These are phyloP conservation scores for Dasyprocta punctata DNA, from an alignment of 2,113 vertebrate species.

Conservation along the genomic window DNA sequence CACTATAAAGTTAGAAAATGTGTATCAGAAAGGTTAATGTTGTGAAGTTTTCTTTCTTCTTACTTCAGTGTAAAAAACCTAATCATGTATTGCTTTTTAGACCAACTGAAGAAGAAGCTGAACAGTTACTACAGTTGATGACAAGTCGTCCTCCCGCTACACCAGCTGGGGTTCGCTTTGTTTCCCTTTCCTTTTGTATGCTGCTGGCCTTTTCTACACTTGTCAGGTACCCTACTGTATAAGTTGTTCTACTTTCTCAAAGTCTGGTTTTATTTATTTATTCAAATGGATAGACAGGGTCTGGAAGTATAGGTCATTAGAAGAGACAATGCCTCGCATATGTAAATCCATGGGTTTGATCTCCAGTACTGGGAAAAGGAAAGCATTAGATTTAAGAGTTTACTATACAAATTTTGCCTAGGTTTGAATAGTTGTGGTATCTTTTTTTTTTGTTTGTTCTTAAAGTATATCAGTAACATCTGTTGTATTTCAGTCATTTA, in stretches of 20 bases:
- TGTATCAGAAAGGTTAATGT: background rate
- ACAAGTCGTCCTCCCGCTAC: constrained; percentile 97
- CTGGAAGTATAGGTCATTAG: background rate
- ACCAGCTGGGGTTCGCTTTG: constrained; percentile 97
- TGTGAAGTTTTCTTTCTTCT: background rate
- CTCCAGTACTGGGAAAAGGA: background rate
- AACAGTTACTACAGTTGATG: constrained; percentile 97
- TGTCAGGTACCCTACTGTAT: constrained; percentile 90
- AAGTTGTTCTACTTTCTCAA: background rate
- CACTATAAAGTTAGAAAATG: constrained; percentile 7
- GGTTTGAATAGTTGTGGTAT: background rate
- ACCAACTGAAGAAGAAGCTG: constrained; percentile 97
- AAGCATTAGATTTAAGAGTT: background rate
- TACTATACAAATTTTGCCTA: background rate
- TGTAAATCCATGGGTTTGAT: background rate
- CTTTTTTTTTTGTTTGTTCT: background rate
- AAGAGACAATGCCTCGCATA: background rate
- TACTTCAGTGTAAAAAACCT: background rate
- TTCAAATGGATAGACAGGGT: background rate
- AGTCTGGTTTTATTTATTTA: background rate
- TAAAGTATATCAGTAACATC: background rate
- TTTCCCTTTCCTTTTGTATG: constrained; percentile 98
- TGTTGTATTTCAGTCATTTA: background rate
- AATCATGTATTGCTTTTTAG: constrained; percentile 79
- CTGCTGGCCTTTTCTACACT: constrained; percentile 96